Percentiles rank a stretch among this genome's conserved stretches.
Evolutionary conservation across 2,888 invertebrate genomes (phyloP).

Genomic region (Rhamphomyia laevipes): DNA sequence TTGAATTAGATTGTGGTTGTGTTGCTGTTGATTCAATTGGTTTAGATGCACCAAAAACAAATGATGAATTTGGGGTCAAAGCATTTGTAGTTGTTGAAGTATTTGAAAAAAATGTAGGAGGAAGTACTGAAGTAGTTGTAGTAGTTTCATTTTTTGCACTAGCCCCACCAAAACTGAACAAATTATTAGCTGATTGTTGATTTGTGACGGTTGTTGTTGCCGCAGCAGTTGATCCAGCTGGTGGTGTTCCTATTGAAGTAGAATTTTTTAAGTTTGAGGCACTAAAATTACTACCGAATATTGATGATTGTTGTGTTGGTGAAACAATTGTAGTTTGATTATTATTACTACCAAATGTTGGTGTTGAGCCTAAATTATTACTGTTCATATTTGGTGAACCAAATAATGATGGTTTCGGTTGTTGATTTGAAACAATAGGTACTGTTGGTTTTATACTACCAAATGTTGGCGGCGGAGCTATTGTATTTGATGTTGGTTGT

Average conservation of each 20-base stretch:
- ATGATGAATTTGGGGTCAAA: constrained; percentile 6
- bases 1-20: constrained; percentile 10
- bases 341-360: not conserved
- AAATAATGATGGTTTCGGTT: not conserved
- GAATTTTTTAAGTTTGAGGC: not conserved
- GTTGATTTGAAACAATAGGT: not conserved
- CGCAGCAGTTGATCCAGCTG: constrained; percentile 1
- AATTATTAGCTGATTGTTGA: not conserved
- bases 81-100: constrained; percentile 2
- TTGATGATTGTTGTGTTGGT: not conserved
- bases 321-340: not conserved
- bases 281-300: no score
- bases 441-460: constrained; percentile 13
- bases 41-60: constrained; percentile 7
- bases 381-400: not conserved
- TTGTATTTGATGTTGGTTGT: constrained; percentile 3
- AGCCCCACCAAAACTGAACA: constrained; percentile 8
- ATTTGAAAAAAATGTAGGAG: constrained; percentile 5
- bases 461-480: constrained; percentile 8
- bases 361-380: not conserved
- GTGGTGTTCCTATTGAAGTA: not conserved
- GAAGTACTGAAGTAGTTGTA: constrained; percentile 5
- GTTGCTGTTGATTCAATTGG: constrained; percentile 10
- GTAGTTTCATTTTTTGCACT: constrained; percentile 6
- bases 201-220: constrained; percentile 3